Evolutionary conservation across 2,113 vertebrate species (phyloP).

Genomic region (Ageneiosus marmoratus): DNA sequence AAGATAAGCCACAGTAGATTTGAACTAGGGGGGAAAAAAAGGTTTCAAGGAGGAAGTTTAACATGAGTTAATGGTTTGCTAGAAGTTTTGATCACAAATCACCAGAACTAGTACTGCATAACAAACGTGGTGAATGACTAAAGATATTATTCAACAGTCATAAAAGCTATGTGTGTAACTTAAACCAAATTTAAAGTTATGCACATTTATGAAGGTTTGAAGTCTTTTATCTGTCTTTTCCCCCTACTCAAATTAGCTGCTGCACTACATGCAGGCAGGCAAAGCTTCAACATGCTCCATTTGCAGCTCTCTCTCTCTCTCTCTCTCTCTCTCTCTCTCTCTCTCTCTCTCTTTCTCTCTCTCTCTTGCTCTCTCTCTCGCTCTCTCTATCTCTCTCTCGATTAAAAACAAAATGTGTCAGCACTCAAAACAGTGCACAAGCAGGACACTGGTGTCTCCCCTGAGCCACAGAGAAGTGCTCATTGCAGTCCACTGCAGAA

Average conservation of each 20-base stretch:
- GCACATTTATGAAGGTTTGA: neutral
- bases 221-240: neutral
- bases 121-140: neutral
- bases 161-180: neutral
- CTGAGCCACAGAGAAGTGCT: conserved; percentile 2
- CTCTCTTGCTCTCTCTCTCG: conserved; percentile 7
- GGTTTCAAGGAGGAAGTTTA: neutral
- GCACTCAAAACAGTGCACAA: conserved; percentile 27
- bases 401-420: conserved; percentile 36
- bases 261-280: neutral
- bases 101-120: neutral
- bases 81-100: neutral
- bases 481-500: conserved; percentile 14
- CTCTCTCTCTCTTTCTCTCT: conserved; percentile 9
- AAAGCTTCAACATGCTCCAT: neutral
- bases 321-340: conserved; percentile 5
- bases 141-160: neutral
- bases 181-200: neutral
- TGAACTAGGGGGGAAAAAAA: neutral
- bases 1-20: neutral
- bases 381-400: conserved; percentile 2
- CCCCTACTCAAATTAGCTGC: neutral
- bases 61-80: conserved; percentile 22
- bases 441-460: neutral
- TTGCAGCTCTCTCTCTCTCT: neutral